Evolutionary conservation across 2,113 vertebrate species (phyloP), one percentile per base, ranked within the genome.

Genomic region (Eulemur rufifrons): DNA sequence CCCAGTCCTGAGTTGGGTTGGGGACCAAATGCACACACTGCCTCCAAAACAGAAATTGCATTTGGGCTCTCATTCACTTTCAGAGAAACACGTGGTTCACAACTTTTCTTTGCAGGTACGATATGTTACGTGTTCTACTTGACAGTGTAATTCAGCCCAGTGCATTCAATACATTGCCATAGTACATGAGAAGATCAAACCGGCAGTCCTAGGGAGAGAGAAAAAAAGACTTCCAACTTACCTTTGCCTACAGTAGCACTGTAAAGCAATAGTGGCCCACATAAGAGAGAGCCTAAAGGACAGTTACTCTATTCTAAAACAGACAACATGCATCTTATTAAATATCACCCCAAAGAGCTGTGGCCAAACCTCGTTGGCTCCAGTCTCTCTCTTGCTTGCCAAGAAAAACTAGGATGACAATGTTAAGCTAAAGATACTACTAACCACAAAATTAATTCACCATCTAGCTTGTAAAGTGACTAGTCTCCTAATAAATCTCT

Each of bases 341-440:
- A 96, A 42, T n/a, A 73, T 77, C 90, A 92, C 86, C 95, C 54
- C 77, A 83, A 97, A 94, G 87, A 90, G 64, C 76, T 27, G 52
- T 3, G 47, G 92, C 77, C 85, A 80, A 91, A n/a, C 32, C 68
- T 80, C 2, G 5, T 15, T 96, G 94, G 94, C 94, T 94, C 52
- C 21, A 34, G 27, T 2, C 39, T 66, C 63, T 71, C 56, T 32
- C 85, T 59, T 42, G 73, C 73, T 90, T 92, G 94, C 96, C 97
- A 97, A 97, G 83, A 96, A 91, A 96, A 96, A 94, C 63, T 8
- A 86, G 89, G 45, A 95, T 81, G 96, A 89, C 91, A 97, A 81
- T 45, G 68, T 88, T 91, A 94, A 94, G 84, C 88, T 95, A 77
- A 85, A 89, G 88, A 95, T 39, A 91, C 85, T 52, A 91, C 81